Conservation (phyloP, 2,888 invertebrate species). For the Scaptomyza reducta region DNA sequence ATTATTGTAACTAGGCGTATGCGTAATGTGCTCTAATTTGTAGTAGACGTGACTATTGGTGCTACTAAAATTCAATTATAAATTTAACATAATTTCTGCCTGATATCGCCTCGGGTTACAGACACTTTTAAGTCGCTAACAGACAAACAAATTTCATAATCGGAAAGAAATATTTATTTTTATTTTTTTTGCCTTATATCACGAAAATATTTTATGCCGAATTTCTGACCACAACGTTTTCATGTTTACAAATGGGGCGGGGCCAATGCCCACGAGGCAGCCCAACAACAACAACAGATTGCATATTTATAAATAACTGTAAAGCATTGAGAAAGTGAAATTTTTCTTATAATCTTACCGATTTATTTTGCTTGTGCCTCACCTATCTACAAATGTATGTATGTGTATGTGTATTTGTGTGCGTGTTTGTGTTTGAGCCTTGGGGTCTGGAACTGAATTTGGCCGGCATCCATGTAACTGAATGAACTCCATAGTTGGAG, state of each 20-base stretch:
- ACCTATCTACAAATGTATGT: constrained; percentile 23
- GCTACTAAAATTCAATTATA: not conserved
- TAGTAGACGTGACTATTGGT: not conserved
- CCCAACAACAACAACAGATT: constrained; percentile 41
- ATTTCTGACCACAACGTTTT: constrained; percentile 1
- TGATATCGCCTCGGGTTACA: not conserved
- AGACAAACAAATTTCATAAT: constrained; percentile 10
- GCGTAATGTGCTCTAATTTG: constrained; percentile 7
- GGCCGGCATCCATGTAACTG: constrained; percentile 50
- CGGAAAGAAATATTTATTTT: not conserved
- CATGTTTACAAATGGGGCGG: constrained; percentile 9
- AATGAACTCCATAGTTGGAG: constrained; percentile 51
- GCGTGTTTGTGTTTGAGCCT: constrained; percentile 3
- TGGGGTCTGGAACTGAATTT: constrained; percentile 24
- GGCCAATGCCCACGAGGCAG: constrained; percentile 42
- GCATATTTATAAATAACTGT: constrained; percentile 74
- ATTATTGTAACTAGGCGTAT: constrained; percentile 18
- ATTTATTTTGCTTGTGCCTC: constrained; percentile 62
- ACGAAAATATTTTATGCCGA: constrained; percentile 1
- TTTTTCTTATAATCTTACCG: constrained; percentile 68
- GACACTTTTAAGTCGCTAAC: not conserved
- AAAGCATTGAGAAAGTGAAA: constrained; percentile 76
- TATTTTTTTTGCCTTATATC: constrained; percentile 25
- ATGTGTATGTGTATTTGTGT: not conserved
- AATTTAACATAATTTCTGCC: not conserved